Evolutionary conservation across 2,113 vertebrate genomes (phyloP).

Genomic region (Tichodroma muraria): DNA sequence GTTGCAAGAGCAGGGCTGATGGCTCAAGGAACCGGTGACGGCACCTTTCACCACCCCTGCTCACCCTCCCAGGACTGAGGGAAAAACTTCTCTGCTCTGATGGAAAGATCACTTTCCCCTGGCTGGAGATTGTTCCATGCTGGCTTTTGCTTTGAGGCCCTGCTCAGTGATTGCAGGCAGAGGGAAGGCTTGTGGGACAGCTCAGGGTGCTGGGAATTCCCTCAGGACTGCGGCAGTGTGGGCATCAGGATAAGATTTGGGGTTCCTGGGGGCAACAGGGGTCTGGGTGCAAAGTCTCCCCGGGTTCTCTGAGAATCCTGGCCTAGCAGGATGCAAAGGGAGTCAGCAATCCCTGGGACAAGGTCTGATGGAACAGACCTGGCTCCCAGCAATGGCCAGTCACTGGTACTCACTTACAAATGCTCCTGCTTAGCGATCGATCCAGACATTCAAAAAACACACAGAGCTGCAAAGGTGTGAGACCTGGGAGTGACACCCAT

Average conservation of each 20-base stretch:
- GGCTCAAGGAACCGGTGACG: constrained; percentile 16
- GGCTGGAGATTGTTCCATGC: background rate
- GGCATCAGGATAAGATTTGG: rapidly evolving
- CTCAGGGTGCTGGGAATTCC: background rate
- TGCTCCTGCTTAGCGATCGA: background rate
- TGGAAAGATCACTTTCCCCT: constrained; percentile 7
- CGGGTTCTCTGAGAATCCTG: background rate
- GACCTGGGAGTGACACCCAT: background rate
- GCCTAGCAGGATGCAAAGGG: background rate
- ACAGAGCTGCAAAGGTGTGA: background rate
- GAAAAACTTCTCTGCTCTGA: background rate
- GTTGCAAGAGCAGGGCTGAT: background rate
- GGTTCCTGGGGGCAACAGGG: background rate
- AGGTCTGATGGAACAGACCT: background rate
- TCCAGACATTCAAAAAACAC: background rate
- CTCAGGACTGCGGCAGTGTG: rapidly evolving
- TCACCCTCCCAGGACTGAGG: background rate
- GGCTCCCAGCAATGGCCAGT: background rate
- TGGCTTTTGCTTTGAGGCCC: background rate
- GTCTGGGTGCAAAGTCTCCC: background rate
- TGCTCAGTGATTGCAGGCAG: background rate
- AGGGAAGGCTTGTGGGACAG: background rate
- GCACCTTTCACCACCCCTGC: background rate
- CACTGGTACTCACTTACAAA: background rate
- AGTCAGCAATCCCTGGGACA: background rate